These are phyloP conservation scores for Neodontobutis hainanensis DNA, from an alignment of 2,113 vertebrate species.

Conservation along the genomic window DNA sequence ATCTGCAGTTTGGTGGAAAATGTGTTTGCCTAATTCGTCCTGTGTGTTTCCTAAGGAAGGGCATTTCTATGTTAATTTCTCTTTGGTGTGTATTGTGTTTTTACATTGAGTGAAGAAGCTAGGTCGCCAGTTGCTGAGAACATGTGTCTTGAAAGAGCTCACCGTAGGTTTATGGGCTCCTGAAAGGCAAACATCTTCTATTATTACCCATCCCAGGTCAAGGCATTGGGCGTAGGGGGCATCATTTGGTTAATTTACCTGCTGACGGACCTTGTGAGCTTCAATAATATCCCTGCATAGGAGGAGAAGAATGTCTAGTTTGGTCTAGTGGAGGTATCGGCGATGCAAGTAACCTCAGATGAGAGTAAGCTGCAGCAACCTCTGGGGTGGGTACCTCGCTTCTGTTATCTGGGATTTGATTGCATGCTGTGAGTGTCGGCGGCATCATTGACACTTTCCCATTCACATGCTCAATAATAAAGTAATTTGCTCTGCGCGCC, in stretches of 20 bases:
- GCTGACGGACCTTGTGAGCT: background rate
- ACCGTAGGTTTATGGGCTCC: constrained; percentile 23
- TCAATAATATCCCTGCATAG: background rate
- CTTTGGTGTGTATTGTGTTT: constrained; percentile 9
- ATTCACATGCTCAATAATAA: constrained; percentile 7
- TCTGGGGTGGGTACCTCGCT: constrained; percentile 19
- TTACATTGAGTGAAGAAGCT: constrained; percentile 10
- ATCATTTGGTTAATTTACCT: background rate
- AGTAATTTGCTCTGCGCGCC: constrained; percentile 10
- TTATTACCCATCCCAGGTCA: constrained; percentile 14
- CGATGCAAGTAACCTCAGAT: background rate
- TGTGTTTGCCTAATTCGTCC: background rate
- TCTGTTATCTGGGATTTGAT: constrained; percentile 18
- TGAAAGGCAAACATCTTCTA: constrained; percentile 17
- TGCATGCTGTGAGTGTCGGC: constrained; percentile 20
- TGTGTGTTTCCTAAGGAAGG: background rate
- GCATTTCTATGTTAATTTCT: background rate
- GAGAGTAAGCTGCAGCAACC: background rate
- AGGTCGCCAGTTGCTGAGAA: background rate
- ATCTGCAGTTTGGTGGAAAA: background rate
- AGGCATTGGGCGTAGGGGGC: constrained; percentile 13
- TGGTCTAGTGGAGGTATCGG: constrained; percentile 7
- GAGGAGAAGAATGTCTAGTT: constrained; percentile 1
- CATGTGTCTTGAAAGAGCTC: constrained; percentile 8
- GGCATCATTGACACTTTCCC: background rate